These are phyloP conservation scores for Mystacides longicornis DNA, from an alignment of 2,888 invertebrate species.

Conservation along the genomic window DNA sequence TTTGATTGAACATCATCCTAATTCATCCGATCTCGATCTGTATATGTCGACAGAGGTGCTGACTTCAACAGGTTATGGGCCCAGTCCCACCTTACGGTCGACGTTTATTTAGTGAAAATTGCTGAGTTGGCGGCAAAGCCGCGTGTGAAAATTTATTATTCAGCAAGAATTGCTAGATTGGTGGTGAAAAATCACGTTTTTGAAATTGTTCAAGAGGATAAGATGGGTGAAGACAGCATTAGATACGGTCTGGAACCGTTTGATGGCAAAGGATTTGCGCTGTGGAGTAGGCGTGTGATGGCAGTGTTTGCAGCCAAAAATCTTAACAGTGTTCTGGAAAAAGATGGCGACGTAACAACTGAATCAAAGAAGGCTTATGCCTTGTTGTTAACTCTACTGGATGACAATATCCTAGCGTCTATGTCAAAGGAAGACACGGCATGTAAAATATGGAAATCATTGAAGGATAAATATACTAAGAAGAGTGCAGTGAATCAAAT, in stretches of 20 bases:
- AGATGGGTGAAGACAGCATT: background rate
- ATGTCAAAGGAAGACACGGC: background rate
- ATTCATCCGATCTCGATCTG: no score
- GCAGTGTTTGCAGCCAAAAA: background rate
- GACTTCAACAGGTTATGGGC: no score
- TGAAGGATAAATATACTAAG: background rate
- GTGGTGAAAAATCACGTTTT: background rate
- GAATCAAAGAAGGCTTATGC: background rate
- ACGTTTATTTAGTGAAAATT: no score
- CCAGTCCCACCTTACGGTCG: no score
- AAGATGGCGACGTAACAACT: background rate
- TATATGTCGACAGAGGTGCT: no score
- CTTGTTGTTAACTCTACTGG: background rate
- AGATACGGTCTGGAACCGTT: background rate
- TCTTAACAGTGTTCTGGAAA: background rate
- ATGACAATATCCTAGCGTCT: background rate
- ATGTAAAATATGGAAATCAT: background rate
- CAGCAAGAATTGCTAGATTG: background rate
- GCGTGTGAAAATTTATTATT: no score
- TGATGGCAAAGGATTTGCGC: background rate
- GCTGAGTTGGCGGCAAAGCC: no score
- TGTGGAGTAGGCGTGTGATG: background rate
- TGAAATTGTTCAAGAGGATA: background rate
- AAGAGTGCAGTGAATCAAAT: background rate
- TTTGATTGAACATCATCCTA: no score